Evolutionary conservation across 1,140 invertebrate genomes (phyloP), one percentile per base, ranked within the genome.

Genomic region (Rhagoletis pomonella): DNA sequence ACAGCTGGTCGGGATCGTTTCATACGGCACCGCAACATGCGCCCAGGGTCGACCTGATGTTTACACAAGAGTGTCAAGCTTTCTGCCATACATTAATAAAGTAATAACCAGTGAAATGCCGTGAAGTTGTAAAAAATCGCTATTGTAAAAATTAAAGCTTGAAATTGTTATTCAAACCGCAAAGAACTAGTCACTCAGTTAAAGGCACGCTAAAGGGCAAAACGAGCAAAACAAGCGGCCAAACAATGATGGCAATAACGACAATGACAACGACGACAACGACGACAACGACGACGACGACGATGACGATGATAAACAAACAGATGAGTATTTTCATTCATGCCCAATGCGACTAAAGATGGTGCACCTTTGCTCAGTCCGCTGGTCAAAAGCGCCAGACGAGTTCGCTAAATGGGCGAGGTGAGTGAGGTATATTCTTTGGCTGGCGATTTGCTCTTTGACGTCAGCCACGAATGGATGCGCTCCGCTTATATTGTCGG

Each of bases 1-100:
- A 3, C 89, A 90, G 1, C 92, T 95, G 65, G 94, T 96, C 86
- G 96, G 96, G 12, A 94, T 97, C 5, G 96, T 97, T 0, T 96
- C 96, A 0, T 97, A 95, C 89, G 96, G 96, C 1, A 95, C 94
- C 81, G 91, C 93, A 88, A 96, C 96, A 90, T 93, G 92, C 85
- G 91, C 91, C 62, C 89, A 89, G 86, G 91, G 92, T 44, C 88
- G 86, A 29, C 92, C 92, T 0, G 92, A 93, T 89, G 92, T 92
- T n/a, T 93, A 92, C 47, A 92, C 91, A 12, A 89, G 92, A 77
- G 91, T 93, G 47, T 93, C 92, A 85, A 91, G 90, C 65, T 93
- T 92, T 87, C 59, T 91, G 86, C 87, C 90, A 89, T 92, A 91
- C 89, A 92, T 92, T 88, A 88, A 87, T 81, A 89, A 88, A 73